Base-by-base conservation (phyloP, 2,113 vertebrate genomes). In the Urocitellus parryii region DNA sequence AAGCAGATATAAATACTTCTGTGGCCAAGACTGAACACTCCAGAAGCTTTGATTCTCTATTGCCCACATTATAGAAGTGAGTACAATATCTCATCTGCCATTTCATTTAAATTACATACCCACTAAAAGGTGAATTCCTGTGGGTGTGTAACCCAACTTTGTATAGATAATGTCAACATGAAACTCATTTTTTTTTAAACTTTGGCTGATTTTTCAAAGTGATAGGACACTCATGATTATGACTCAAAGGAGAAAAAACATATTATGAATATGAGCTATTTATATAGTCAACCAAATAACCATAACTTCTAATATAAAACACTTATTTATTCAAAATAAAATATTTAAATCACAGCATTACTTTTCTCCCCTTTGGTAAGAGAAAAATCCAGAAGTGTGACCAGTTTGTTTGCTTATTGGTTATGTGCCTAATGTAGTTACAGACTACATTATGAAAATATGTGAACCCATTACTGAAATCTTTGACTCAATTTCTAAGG, bases 161-260 rank as follows among this genome's bases (percentile, higher is more conserved):
- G 88, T 91, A 77, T 67, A 95, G 22, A 81, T 91, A 67, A 73
- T 51, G 17, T 24, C 53, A 96, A 70, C 27, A 81, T 72, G 22
- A 88, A 96, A 86, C 13, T 45, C 22, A n/a, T 20, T 82, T 77
- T 91, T 91, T 90, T 56, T 20, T 34, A 83, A 56, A 79, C 8
- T 0, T 88, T 76, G 5, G 20, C 24, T 77, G 4, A n/a, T 34
- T 79, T 72, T 81, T 76, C 5, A 65, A 79, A 92, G 37, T 53
- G 4, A 70, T 42, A 58, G 7, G 1, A 34, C 20, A 10, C 16
- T 68, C 14, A 79, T 56, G 3, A 79, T 82, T 93, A 65, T 80
- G n/a, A 68, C 5, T 39, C 16, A 72, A 80, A 80, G 76, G 25
- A 63, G 29, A 88, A 45, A 94, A 94, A 74, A 17, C 48, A 51